These are phyloP conservation scores for Dendropsophus ebraccatus DNA, from an alignment of 2,113 vertebrate species.

Conservation along the genomic window DNA sequence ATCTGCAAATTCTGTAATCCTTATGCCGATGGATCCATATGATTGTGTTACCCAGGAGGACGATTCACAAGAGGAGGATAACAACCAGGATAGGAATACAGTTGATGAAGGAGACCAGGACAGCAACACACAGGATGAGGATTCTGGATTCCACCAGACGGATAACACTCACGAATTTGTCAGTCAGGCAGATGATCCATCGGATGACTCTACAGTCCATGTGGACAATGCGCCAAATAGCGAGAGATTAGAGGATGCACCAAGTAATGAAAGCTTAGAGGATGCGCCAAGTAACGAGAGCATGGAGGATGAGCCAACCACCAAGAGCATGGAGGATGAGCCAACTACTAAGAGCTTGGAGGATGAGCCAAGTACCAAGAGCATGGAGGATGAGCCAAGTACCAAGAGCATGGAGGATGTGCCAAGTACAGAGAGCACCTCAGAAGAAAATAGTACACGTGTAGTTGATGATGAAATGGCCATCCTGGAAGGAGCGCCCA, in stretches of 20 bases:
- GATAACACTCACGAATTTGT: not conserved
- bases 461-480: not conserved
- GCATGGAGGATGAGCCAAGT: no score
- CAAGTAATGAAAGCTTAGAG: no score
- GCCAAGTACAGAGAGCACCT: not conserved
- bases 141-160: not conserved
- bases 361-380: no score
- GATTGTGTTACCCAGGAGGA: conserved; percentile 41
- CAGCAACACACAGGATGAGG: not conserved
- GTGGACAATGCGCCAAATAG: not conserved
- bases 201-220: not conserved
- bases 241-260: no score
- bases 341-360: no score
- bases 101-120: not conserved
- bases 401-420: not conserved
- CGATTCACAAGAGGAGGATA: not conserved
- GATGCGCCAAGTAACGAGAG: no score
- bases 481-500: not conserved
- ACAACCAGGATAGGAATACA: not conserved
- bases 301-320: no score
- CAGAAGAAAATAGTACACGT: not conserved
- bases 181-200: not conserved
- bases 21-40: not conserved
- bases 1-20: not conserved
- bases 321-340: no score